Evolutionary conservation across 37 sponge, comb jelly and placozoan genomes (phyloP).

Genomic region (Ianthella basta): DNA sequence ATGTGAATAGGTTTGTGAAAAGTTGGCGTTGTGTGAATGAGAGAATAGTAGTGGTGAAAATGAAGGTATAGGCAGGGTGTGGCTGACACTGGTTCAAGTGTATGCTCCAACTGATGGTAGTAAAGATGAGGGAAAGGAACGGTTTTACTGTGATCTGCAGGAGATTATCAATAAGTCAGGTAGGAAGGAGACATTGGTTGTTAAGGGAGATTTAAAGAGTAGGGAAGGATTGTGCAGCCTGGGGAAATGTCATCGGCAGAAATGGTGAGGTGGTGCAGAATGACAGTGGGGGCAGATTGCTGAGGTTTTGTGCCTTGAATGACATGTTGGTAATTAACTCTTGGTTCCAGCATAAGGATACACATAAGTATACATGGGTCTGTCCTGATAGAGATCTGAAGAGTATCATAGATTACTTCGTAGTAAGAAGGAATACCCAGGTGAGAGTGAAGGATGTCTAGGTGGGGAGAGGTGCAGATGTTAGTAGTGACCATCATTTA

Average conservation of each 20-base stretch:
- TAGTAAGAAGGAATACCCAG: slow-evolving; percentile 26
- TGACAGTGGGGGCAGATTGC: slow-evolving; percentile 19
- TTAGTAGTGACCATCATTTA: slow-evolving; percentile 42
- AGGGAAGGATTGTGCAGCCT: background rate
- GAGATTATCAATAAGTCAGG: background rate
- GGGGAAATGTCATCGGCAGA: slow-evolving; percentile 18
- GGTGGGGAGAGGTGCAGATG: slow-evolving; percentile 31
- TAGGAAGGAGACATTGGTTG: background rate
- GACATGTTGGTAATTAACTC: slow-evolving; percentile 42
- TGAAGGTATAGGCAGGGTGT: slow-evolving; percentile 18
- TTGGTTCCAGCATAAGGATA: slow-evolving; percentile 35
- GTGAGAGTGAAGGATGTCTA: slow-evolving; percentile 10
- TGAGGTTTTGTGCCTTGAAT: slow-evolving; percentile 47
- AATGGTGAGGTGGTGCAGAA: slow-evolving; percentile 2
- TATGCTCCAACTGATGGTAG: slow-evolving; percentile 24
- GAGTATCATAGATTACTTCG: slow-evolving; percentile 37
- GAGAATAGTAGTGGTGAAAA: slow-evolving; percentile 9
- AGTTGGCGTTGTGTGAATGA: slow-evolving; percentile 11
- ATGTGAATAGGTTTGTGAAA: background rate
- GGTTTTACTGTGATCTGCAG: background rate
- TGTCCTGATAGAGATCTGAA: slow-evolving; percentile 33
- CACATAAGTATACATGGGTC: slow-evolving; percentile 45
- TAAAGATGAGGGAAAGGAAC: background rate
- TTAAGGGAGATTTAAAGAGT: slow-evolving; percentile 23
- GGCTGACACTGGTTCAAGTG: background rate